phyloP scores from a whole-genome alignment of 2,888 invertebrate genomes.

The Idaea aversata region DNA sequence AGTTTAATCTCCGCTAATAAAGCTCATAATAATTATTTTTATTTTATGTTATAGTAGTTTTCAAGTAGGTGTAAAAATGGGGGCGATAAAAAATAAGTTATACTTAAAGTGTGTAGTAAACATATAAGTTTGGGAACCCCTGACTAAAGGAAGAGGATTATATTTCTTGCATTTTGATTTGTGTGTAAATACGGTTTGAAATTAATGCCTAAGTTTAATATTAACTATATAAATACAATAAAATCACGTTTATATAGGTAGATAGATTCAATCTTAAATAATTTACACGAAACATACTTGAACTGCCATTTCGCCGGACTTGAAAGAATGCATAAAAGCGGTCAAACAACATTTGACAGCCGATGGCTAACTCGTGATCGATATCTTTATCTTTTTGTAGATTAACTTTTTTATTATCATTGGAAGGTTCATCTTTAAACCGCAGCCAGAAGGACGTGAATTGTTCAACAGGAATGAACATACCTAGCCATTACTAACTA shows the following conservation, averaged over 20 bases:
- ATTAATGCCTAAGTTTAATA: neutral
- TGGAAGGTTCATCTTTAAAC: conserved; percentile 4
- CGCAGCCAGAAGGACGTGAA: conserved; percentile 16
- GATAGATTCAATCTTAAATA: neutral
- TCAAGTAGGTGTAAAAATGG: no score
- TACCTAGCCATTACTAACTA: conserved; percentile 2
- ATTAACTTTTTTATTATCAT: neutral
- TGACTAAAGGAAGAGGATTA: no score
- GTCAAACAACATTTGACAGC: conserved; percentile 16
- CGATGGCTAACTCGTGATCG: conserved; percentile 18
- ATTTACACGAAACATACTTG: neutral
- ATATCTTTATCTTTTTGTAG: conserved; percentile 12
- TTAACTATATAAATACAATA: neutral
- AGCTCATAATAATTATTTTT: no score
- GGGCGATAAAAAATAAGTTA: no score
- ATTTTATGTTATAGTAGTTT: no score
- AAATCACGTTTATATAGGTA: neutral
- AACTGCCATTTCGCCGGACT: neutral
- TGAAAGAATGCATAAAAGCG: conserved; percentile 11
- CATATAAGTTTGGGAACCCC: no score
- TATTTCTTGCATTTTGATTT: no score
- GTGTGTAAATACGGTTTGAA: neutral
- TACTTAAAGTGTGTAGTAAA: no score
- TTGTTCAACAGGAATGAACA: conserved; percentile 9
- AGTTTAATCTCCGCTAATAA: no score